Evolutionary conservation across 1,140 invertebrate species (phyloP), one percentile per base, ranked within the genome.

Genomic region (Nomia melanderi): DNA sequence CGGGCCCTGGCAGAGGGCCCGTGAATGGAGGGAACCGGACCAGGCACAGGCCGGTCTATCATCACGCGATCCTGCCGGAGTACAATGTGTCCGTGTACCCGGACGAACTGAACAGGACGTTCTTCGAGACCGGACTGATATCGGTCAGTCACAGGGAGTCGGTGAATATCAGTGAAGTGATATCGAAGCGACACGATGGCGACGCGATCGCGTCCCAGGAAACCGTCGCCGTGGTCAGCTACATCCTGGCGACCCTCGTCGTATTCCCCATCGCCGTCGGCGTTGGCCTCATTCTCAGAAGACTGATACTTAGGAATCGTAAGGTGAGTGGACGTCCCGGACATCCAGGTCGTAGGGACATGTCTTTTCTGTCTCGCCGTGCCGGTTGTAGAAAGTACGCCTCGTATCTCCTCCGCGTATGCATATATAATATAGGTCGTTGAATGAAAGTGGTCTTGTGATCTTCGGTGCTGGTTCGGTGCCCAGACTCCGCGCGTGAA

Each of bases 241-340:
- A 92, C 80, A 92, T 92, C 63, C 73, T 92, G 59, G 91, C 91
- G 17, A 92, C 91, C 36, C 87, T 92, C 71, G 88, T 92, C 72
- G 90, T 92, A 36, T 92, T 92, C 84, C 91, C 91, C 60, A 92
- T 92, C 71, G 91, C 91, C 77, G 89, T 92, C 84, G 91, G 91
- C 81, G 88, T 92, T 82, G 91, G 88, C 66, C 90, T 92, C 77
- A 92, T 92, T 72, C 88, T 92, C 67, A 91, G 91, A 92, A 92
- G 91, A 92, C 90, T 92, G 90, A 92, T 92, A 85, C 88, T 92
- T 90, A 92, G 88, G 81, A 92, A 92, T 91, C 91, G 91, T 88
- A 92, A 92, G 91, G 91, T 92, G 82, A 90, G 85, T 78, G 56
- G 1, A 9, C 12, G 1, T n/a, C n/a, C 29, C 1, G 29, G 29